Evolutionary conservation across 1,140 invertebrate genomes (phyloP).

Genomic region (Platyscapa corneri): DNA sequence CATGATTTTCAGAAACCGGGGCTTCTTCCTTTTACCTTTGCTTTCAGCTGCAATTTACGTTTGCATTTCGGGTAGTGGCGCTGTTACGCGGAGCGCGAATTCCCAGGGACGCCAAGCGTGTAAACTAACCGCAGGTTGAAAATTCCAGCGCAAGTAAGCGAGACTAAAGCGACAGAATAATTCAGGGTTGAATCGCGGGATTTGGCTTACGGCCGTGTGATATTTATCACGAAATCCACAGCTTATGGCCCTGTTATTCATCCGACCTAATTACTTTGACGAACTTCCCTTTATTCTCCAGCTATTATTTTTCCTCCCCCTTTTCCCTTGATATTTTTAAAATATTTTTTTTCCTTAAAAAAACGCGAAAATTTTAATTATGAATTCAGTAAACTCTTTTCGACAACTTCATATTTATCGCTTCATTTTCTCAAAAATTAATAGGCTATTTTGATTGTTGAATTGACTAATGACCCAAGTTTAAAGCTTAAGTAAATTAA

Average conservation of each 20-base stretch:
- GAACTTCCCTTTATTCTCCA: not conserved
- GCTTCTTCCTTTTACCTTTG: not conserved
- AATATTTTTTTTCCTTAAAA: too few relatives aligned
- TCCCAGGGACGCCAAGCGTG: constrained; percentile 48
- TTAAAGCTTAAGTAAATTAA: too few relatives aligned
- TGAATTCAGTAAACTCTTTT: too few relatives aligned
- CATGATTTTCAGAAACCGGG: constrained; percentile 37
- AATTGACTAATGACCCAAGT: too few relatives aligned
- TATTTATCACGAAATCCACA: constrained; percentile 22
- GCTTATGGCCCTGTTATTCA: constrained; percentile 12
- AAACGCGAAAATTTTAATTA: too few relatives aligned
- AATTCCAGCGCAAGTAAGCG: constrained; percentile 48
- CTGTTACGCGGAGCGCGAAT: constrained; percentile 46
- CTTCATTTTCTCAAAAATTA: too few relatives aligned
- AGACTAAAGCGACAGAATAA: constrained; percentile 20
- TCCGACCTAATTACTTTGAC: constrained; percentile 21
- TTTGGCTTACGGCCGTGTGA: not conserved
- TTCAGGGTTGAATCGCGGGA: constrained; percentile 36
- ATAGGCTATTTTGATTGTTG: too few relatives aligned
- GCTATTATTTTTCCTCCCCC: not conserved
- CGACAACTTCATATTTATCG: too few relatives aligned
- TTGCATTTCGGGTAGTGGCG: not conserved
- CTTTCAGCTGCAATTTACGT: constrained; percentile 28
- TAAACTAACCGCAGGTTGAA: constrained; percentile 48
- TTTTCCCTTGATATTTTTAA: too few relatives aligned